Base-by-base conservation (phyloP, 2,113 vertebrate genomes). In the Malurus melanocephalus region DNA sequence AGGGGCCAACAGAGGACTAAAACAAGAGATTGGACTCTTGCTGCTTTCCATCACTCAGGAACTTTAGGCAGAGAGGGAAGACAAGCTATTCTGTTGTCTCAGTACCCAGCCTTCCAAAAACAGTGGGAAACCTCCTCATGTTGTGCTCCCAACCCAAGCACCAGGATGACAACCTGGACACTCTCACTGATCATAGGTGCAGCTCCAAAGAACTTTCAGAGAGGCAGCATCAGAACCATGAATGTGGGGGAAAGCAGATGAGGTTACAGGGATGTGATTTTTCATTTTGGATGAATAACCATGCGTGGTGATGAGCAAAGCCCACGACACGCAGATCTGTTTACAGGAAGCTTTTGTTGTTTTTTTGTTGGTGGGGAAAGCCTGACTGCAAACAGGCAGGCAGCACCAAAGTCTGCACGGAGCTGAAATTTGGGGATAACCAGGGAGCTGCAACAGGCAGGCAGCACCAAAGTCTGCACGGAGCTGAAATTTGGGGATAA, bases 61-160 rank as follows among this genome's bases (percentile, higher is more conserved):
- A 69, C 88, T 61, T 55, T 23, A 48, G 40, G 64, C 35, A 56
- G 56, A 30, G 61, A 61, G 42, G 57, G 53, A 80, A 92, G 89
- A 95, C 76, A 93, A 94, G 51, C 28, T 67, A 38, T 78, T 56
- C 61, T 78, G 76, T 83, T 95, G 42, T 89, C 85, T 67, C 77
- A 81, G 76, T 60, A 75, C 33, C 46, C 2, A 9, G 85, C 46
- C 42, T 67, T 78, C 32, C 76, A 71, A 89, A 77, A 57, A 0
- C n/a, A 60, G 77, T 0, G 2, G 73, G 76, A 87, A 91, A 30
- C 3, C 38, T 48, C 17, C 12, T 72, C 28, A 22, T 0, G 2
- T 7, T 42, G 55, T 6, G 13, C 48, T 83, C 61, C 20, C 53
- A 69, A 28, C 15, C 81, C 46, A 55, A 32, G 24, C 40, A 52